Base-by-base conservation (phyloP, 2,797 vertebrate species). In the Ambastaia sidthimunki region DNA sequence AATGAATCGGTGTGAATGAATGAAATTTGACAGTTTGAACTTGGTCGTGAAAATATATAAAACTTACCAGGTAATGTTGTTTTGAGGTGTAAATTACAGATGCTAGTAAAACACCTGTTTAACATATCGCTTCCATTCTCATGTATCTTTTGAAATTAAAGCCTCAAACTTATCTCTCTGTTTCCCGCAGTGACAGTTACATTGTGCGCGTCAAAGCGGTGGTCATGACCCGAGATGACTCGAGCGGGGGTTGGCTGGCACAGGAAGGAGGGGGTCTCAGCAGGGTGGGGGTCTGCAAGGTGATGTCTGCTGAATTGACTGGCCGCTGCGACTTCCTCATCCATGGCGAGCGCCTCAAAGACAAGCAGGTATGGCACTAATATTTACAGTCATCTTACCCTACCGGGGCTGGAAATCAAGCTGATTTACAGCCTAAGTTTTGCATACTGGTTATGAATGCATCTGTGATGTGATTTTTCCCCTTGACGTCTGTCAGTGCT, bases 181-280 rank as follows among this genome's bases (percentile, higher is more conserved):
- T 87, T 88, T 70, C 83, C 79, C 85, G 80, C 6, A 99, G 98
- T 97, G 98, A 99, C 95, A 98, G 96, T 95, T 99, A 99, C 94
- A 98, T 99, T 88, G 98, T 98, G 92, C 96, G 97, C 92, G 97
- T 99, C 92, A 98, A 98, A 96, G 98, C 97, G 83, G 97, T 99
- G 96, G 98, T 99, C 92, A 99, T 99, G 98, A 99, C 96, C 91
- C 95, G 98, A 93, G 98, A 99, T 94, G 98, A 99, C 96, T 98
- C 98, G 79, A 99, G 96, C 83, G 98, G 98, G 65, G 98, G 98
- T 91, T 99, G 98, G 98, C 90, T 99, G 93, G 96, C 97, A 19
- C 97, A 98, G 93, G 98, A 98, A 85, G 97, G 97, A 80, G 97
- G 97, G 1, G 97, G 97, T 83, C 96, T 99, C 89, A 98, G 93